Conservation (phyloP, 2,797 vertebrate species). For the Mallotus villosus region DNA sequence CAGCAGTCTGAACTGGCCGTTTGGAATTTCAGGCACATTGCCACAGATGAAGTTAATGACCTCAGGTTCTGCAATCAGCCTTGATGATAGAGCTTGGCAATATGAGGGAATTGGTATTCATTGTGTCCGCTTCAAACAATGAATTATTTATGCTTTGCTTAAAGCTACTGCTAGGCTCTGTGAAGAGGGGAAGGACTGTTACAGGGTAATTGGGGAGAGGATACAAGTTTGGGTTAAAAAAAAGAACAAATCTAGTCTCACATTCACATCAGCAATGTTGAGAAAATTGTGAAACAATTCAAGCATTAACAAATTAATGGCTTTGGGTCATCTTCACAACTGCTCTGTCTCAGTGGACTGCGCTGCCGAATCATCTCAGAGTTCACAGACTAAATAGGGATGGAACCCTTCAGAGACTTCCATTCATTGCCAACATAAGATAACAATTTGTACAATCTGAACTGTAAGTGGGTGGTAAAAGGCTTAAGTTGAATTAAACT, state of each 20-base stretch:
- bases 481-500: neutral
- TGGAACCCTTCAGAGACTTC: neutral
- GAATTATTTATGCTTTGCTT: constrained; percentile 77
- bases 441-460: neutral
- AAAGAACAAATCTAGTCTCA: constrained; percentile 28
- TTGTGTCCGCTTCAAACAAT: constrained; percentile 67
- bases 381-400: constrained; percentile 14
- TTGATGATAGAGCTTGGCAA: constrained; percentile 65
- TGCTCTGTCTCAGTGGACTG: constrained; percentile 19
- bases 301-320: constrained; percentile 17
- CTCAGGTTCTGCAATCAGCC: constrained; percentile 58
- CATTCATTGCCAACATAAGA: neutral
- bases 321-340: constrained; percentile 27
- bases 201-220: constrained; percentile 44
- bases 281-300: constrained; percentile 34
- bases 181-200: constrained; percentile 47
- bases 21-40: constrained; percentile 52
- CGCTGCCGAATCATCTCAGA: neutral
- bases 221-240: constrained; percentile 51
- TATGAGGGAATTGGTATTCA: constrained; percentile 61
- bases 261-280: constrained; percentile 20
- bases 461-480: neutral
- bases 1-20: constrained; percentile 42
- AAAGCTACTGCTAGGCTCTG: constrained; percentile 49
- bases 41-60: constrained; percentile 53